A percentile compares a stretch with the other conserved stretches of the same genome.
Conservation (phyloP, 2,888 invertebrate genomes). For the Nysson spinosus region DNA sequence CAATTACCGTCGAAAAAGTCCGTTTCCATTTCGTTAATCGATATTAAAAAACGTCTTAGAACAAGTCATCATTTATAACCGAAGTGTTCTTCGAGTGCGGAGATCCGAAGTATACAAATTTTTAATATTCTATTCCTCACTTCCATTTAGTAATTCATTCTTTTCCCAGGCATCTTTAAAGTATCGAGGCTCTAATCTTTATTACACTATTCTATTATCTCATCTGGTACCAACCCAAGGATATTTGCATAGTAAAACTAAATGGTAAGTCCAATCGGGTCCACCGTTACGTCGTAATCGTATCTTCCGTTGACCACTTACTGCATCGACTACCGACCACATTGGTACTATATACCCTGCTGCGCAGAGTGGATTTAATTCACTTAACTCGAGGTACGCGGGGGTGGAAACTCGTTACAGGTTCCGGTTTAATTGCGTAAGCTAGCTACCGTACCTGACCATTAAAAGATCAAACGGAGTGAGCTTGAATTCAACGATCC, state of each 20-base stretch:
- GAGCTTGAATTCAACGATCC: constrained; percentile 21
- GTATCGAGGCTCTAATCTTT: background rate
- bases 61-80: too few relatives aligned
- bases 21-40: too few relatives aligned
- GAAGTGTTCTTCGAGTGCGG: too few relatives aligned
- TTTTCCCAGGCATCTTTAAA: too few relatives aligned
- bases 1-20: too few relatives aligned
- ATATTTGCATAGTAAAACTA: constrained; percentile 28
- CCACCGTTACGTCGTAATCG: constrained; percentile 39
- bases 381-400: constrained; percentile 48
- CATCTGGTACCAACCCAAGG: background rate
- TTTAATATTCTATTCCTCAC: too few relatives aligned
- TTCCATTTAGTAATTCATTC: too few relatives aligned
- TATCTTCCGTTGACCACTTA: constrained; percentile 48
- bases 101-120: too few relatives aligned
- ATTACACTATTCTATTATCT: constrained; percentile 4
- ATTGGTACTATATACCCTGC: constrained; percentile 15
- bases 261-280: constrained; percentile 27
- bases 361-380: constrained; percentile 53
- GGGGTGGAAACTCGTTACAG: constrained; percentile 50
- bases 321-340: constrained; percentile 30
- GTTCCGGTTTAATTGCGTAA: constrained; percentile 58
- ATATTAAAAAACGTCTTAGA: too few relatives aligned
- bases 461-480: constrained; percentile 56
- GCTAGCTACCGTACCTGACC: constrained; percentile 43